Base-by-base conservation (phyloP, 53 echinoderm and acorn worm species). In the Hippasteria phrygiana region DNA sequence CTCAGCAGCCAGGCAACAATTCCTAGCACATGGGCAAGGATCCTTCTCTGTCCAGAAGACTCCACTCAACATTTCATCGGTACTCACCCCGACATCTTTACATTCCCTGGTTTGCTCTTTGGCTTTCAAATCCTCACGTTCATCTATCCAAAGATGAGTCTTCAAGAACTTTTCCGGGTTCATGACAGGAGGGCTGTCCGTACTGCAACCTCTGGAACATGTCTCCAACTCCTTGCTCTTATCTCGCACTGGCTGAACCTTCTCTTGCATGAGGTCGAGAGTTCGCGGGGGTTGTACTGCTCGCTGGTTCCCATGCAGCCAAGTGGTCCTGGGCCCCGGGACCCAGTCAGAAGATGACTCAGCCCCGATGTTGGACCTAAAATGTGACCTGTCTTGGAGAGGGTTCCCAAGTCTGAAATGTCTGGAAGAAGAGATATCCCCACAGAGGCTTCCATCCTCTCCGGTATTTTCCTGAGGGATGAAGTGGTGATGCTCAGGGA, bases 131-230 rank as follows among this genome's bases (percentile, higher is more conserved):
- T 82, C 66, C 11, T 31, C 66, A 9, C 65, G 65, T 20, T 29
- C 33, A 4, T 41, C 17, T 0, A 29, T 65, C 81, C 64, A 7
- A 2, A 65, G 70, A 51, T 43, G 38, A 0, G 18, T 51, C 34
- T 51, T 71, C 71, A 85, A 27, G 71, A 85, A 85, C 22, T 53
- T 71, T 29, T 17, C 22, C 2, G 71, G 34, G 54, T 85, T 53
- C 24, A 85, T n/a, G 7, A 51, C 85, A n/a, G 85, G 85, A 47
- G 85, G 85, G 27, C 85, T 85, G 71, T 85, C 71, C 18, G 85
- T 85, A 48, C 85, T 85, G 85, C 85, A 85, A 48, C 85, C 85
- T 48, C 85, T 43, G 20, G 85, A 70, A 51, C 85, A 85, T 17
- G 85, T 85, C 71, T 85, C 50, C 9, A 50, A 12, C 22, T 85